phyloP scores from a whole-genome alignment of 2,113 vertebrate species.

The Paradoxurus hermaphroditus region DNA sequence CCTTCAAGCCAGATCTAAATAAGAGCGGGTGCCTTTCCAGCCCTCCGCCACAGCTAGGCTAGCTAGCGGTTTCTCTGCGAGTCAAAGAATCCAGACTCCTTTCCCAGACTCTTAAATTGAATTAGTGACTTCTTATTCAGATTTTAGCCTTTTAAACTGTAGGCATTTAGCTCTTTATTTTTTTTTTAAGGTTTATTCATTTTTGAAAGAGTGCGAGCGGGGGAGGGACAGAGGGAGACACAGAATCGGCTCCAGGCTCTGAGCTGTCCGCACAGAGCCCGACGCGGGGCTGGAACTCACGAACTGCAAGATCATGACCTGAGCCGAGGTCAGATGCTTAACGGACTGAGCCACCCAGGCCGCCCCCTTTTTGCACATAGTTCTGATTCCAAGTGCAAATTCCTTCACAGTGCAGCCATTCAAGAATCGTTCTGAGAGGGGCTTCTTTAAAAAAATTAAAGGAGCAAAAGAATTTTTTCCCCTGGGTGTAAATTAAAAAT shows the following conservation, averaged over 20 bases:
- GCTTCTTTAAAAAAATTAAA: not conserved
- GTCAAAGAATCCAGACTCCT: not conserved
- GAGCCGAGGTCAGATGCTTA: no score
- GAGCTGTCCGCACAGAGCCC: no score
- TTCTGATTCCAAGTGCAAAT: not conserved
- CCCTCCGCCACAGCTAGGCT: not conserved
- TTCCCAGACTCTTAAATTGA: not conserved
- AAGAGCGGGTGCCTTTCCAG: not conserved
- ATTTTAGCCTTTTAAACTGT: not conserved
- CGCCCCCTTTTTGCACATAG: not conserved
- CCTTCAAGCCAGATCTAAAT: not conserved
- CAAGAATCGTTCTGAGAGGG: not conserved
- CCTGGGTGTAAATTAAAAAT: slow-evolving; percentile 26
- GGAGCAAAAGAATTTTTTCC: not conserved
- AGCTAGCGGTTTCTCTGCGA: not conserved
- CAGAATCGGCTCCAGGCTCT: no score
- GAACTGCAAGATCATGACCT: no score
- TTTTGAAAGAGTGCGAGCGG: no score
- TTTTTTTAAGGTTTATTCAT: no score
- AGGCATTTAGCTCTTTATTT: not conserved
- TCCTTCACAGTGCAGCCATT: not conserved
- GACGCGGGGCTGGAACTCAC: no score
- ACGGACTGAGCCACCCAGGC: no score
- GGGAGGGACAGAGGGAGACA: no score
- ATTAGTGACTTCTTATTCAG: not conserved